Evolutionary conservation across 2,888 invertebrate genomes (phyloP), one percentile per base, ranked within the genome.

Genomic region (Amphimallon solstitiale): DNA sequence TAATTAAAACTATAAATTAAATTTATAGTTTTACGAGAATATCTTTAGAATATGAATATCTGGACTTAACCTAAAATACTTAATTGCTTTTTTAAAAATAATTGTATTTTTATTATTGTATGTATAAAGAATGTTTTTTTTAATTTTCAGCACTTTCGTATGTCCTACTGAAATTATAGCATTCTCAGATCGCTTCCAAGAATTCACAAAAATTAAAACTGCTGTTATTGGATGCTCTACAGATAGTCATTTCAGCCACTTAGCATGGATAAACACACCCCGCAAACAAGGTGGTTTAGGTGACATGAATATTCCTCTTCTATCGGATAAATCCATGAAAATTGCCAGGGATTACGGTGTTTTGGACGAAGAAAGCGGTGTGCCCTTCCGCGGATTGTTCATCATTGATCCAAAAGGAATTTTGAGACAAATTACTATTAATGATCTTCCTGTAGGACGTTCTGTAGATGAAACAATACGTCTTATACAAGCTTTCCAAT

Each of bases 91-190:
- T 29, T 29, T 29, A 29, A 29, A 29, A 29, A 1, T 5, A 3
- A 29, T 5, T 29, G 29, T 1, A 5, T 29, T 7, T 29, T 29
- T 29, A 5, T 29, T 1, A 29, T 29, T 29, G 5, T 5, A 29
- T n/a, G n/a, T n/a, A 29, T 9, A 29, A n/a, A n/a, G n/a, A 29
- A 21, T 48, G 17, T 6, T 10, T 19, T 19, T 19, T 54, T 54
- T 59, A 43, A 65, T 68, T 66, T 65, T 14, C 64, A 75, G 75
- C 79, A 93, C 93, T 2, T 93, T 93, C 80, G 93, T 93, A 6
- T 93, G 93, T 76, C 93, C 94, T 40, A 94, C 98, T 6, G 98
- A 98, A 86, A 98, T 98, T 76, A 95, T 98, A 80, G 97, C 98
- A 7, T 99, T 97, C 86, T 97, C 96, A 1, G 98, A 99, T 75